Evolutionary conservation across 1,140 invertebrate genomes (phyloP), one percentile per base, ranked within the genome.

Genomic region (Calliphora vicina): DNA sequence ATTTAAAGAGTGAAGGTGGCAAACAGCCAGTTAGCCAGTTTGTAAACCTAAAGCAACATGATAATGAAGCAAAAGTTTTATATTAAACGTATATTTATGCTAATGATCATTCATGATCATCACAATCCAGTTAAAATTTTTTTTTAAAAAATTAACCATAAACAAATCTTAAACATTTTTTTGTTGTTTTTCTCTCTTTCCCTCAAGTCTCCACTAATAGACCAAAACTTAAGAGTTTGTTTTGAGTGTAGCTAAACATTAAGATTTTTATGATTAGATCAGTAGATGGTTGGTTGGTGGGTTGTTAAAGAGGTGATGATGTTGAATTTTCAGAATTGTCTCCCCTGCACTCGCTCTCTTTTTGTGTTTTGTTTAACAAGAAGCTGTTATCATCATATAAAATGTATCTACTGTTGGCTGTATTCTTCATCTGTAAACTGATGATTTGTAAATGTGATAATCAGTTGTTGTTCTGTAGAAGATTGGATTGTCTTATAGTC

Each of bases 361-460:
- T 35, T 35, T 8, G 13, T 6, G 12, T 50, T 50, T n/a, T 3
- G 3, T 13, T 45, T 50, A 67, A 67, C 61, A 23, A 67, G 61
- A 67, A 67, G 61, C 61, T 67, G 61, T 23, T 67, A 23, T 67
- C 23, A 67, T 50, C 45, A 23, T 67, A 23, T 67, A 67, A 67
- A 67, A 23, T 9, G 9, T 5, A 67, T 67, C 61, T 23, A 67
- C 20, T 23, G 8, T 67, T 1, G 15, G 15, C 8, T 50, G 12
- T 50, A 6, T 50, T 50, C 2, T 50, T 50, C 17, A 17, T 50
- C 15, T 50, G 12, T 23, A 67, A 23, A 23, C n/a, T 67, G 61
- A 67, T 25, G 61, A 67, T 67, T 67, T 67, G 61, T 67, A 67
- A 67, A 67, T 23, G 61, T 23, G 61, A 67, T 67, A 67, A 67